A percentile compares a stretch with the other conserved stretches of the same genome.
phyloP scores from a whole-genome alignment of 2,113 vertebrate species.

The Perca fluviatilis region DNA sequence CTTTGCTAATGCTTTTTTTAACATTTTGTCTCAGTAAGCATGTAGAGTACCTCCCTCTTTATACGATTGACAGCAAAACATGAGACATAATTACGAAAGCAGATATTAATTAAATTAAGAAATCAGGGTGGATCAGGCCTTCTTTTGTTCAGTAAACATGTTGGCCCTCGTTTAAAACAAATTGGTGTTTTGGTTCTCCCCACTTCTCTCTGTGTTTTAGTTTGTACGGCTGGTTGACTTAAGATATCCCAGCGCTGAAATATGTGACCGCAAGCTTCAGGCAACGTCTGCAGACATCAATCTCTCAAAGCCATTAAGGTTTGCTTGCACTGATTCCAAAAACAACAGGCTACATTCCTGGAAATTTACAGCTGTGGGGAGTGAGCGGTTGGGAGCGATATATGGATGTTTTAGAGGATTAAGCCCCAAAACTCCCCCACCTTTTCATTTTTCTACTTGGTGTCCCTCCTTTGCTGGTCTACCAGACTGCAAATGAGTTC shows the following conservation, averaged over 20 bases:
- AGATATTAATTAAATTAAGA: too few relatives aligned
- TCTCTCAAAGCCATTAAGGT: slow-evolving; percentile 54
- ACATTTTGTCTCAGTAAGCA: too few relatives aligned
- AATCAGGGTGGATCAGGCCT: background rate
- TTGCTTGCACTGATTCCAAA: slow-evolving; percentile 65
- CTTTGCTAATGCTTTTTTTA: too few relatives aligned
- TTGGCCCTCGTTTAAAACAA: too few relatives aligned
- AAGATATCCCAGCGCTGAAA: slow-evolving; percentile 19
- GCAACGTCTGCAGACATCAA: slow-evolving; percentile 68
- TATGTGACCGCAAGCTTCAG: slow-evolving; percentile 47
- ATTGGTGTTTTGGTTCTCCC: too few relatives aligned
- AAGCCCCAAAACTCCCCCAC: slow-evolving; percentile 46
- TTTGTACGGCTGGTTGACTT: background rate
- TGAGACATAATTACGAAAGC: too few relatives aligned
- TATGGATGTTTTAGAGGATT: slow-evolving; percentile 70
- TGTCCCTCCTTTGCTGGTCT: slow-evolving; percentile 5
- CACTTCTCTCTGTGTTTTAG: background rate
- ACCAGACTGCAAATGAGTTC: slow-evolving; percentile 50
- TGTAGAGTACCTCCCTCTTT: too few relatives aligned
- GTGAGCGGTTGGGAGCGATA: slow-evolving; percentile 53
- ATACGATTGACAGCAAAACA: too few relatives aligned
- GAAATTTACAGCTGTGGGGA: slow-evolving; percentile 73
- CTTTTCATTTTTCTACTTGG: slow-evolving; percentile 6
- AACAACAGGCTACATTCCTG: slow-evolving; percentile 78
- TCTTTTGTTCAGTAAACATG: background rate